Evolutionary conservation across 2,888 invertebrate genomes (phyloP), one percentile per base, ranked within the genome.

Genomic region (Leptopilina drosophilae): DNA sequence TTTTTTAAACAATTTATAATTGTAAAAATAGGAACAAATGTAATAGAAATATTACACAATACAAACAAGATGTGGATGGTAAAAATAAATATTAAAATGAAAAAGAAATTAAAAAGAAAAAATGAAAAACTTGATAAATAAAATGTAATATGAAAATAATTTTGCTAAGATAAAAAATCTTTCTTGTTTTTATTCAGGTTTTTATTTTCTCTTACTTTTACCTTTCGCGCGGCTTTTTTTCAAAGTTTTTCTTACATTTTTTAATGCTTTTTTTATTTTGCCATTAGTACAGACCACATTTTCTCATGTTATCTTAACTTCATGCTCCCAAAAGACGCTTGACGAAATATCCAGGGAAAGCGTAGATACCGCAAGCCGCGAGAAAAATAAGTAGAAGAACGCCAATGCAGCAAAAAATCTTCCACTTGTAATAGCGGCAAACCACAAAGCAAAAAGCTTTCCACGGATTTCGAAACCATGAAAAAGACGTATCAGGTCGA

Each of bases 401-500:
- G 8, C 89, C 77, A 62, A 90, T 83, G 78, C 89, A 90, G 80
- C 88, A 88, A 26, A 93, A 80, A 49, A 93, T 87, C 83, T 90
- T 90, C 91, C 92, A 92, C 84, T 90, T 92, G 88, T 93, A 92
- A 81, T 91, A 89, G 78, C 91, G 89, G 78, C 89, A 91, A 49
- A 91, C 87, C 79, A 91, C 89, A 85, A 88, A 91, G 77, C 90
- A 87, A 83, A 87, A 91, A 5, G 93, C 92, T 87, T 93, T 93
- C 85, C 93, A 90, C 0, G 94, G 94, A 89, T 93, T 93, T 77
- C 90, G 92, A 80, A 94, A 92, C 91, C 94, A 94, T 80, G 93
- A 93, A 85, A 94, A 95, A 0, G 95, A 94, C 8, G 94, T 93
- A 79, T 94, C 93, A 0, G 95, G 94, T 4, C 95, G 94, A 7